phyloP scores from a whole-genome alignment of 2,113 vertebrate species.

The Corythoichthys intestinalis region DNA sequence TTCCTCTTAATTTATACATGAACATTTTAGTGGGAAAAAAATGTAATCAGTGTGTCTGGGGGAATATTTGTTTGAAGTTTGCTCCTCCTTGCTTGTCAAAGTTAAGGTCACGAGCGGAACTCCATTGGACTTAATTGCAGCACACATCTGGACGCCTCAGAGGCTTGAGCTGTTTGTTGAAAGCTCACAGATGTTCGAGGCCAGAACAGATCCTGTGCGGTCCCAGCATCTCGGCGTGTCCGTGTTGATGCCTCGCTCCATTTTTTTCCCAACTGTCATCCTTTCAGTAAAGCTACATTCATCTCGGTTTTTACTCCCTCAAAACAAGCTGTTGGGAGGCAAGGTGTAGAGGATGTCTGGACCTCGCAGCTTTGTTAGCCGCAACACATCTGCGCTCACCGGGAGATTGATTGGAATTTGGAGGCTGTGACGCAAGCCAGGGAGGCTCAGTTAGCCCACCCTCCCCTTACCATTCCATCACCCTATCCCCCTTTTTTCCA shows the following conservation, averaged over 20 bases:
- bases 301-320: constrained; percentile 12
- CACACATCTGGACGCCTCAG: constrained; percentile 58
- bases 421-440: constrained; percentile 48
- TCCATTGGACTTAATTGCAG: constrained; percentile 42
- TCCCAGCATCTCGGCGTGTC: constrained; percentile 14
- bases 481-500: constrained; percentile 24
- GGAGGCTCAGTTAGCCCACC: constrained; percentile 26
- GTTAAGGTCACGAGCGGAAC: constrained; percentile 16
- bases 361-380: constrained; percentile 37
- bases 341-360: constrained; percentile 14
- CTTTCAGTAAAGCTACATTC: constrained; percentile 11
- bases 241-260: neutral
- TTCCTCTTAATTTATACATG: constrained; percentile 3
- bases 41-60: neutral
- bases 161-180: constrained; percentile 40
- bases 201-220: constrained; percentile 16
- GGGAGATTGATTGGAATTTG: constrained; percentile 52
- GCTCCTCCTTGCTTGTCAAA: constrained; percentile 4
- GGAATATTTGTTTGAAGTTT: constrained; percentile 13
- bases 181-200: constrained; percentile 55
- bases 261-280: constrained; percentile 8
- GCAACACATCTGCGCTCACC: constrained; percentile 49
- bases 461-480: neutral
- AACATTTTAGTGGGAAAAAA: constrained; percentile 3
- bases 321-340: constrained; percentile 15